phyloP scores from a whole-genome alignment of 2,888 invertebrate species.

The Ophion ventricosus region DNA sequence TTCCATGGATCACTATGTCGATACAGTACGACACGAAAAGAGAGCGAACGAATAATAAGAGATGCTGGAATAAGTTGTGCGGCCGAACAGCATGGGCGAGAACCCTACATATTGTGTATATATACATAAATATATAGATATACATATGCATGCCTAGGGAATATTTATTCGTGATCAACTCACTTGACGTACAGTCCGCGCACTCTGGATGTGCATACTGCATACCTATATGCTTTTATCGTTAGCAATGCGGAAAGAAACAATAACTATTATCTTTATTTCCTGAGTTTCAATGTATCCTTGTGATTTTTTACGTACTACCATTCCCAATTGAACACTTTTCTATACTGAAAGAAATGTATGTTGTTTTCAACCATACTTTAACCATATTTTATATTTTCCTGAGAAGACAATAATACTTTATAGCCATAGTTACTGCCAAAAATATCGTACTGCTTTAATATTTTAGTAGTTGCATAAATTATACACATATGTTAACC shows the following conservation, averaged over 20 bases:
- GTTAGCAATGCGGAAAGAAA: constrained; percentile 13
- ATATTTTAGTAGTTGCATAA: too few species aligned
- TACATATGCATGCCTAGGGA: neutral
- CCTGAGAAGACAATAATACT: too few species aligned
- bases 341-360: too few species aligned
- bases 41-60: constrained; percentile 3
- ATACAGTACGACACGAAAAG: constrained; percentile 7
- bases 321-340: neutral
- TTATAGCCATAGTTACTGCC: too few species aligned
- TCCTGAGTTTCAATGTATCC: neutral
- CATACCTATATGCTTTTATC: neutral
- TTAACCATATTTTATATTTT: too few species aligned
- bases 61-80: constrained; percentile 65
- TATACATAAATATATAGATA: neutral
- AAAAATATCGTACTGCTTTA: too few species aligned
- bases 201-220: constrained; percentile 41
- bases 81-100: constrained; percentile 58
- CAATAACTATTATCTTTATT: constrained; percentile 62
- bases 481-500: too few species aligned
- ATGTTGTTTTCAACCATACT: too few species aligned
- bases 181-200: constrained; percentile 55
- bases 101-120: constrained; percentile 18
- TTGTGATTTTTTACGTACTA: neutral
- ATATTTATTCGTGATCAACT: constrained; percentile 45
- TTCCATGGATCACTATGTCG: constrained; percentile 8